Base-by-base conservation (phyloP, 2,888 invertebrate genomes). In the Phalangium opilio region DNA sequence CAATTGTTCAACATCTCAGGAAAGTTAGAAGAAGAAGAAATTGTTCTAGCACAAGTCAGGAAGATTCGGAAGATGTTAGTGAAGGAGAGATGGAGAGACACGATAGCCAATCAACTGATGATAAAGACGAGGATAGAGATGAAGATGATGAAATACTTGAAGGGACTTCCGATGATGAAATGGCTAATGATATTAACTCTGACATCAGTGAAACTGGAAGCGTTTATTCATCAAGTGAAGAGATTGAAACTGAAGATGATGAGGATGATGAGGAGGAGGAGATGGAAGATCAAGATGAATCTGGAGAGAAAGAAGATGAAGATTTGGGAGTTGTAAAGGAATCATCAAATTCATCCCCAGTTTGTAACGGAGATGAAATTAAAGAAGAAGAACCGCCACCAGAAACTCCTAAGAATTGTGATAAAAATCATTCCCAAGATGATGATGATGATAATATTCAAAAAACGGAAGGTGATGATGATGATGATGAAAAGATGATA, bases 201-300 rank as follows among this genome's bases (percentile, higher is more conserved):
- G 58, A 59, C 46, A 50, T 51, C n/a, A 52, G 50, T 45, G 44
- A 48, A 35, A 47, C 49, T 20, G 51, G 48, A 12, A 49, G 48
- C 27, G 38, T 32, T 19, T 51, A 46, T 20, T 49, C 49, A 49
- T 49, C 44, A 21, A 52, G 52, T 45, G 55, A 53, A 40, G 49
- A 49, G 41, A 46, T 42, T n/a, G 44, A 35, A 36, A 19, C 10
- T 2, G 51, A 51, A 44, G 49, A 49, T 35, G 27, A 27, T 7
- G 27, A 27, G 27, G 27, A 27, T 4, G 27, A 27, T 4, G 27
- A 27, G 27, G 52, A 52, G 2, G 34, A 44, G 4, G 27, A 27
- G 4, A 27, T 8, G 5, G 8, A 27, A 8, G 27, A 27, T 27
- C 27, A 27, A 27, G 8, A 27, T 27, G 8, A 4, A 7, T 27